Conservation (phyloP, 2,888 invertebrate species). For the Deilephila porcellus region DNA sequence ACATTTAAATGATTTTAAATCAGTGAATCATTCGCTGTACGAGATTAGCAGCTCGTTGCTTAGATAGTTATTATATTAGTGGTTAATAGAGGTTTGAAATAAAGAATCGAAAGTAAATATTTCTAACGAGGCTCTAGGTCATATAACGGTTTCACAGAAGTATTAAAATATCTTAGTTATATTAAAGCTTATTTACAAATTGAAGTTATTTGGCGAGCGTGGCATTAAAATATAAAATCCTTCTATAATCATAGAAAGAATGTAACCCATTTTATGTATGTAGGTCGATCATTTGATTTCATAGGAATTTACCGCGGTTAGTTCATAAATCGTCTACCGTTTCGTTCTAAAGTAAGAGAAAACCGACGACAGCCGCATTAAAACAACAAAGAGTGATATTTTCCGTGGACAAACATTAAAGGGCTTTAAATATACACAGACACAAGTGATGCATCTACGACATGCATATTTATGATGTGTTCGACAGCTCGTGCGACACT, state of each 20-base stretch:
- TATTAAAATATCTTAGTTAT: too few relatives aligned
- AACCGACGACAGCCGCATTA: constrained; percentile 65
- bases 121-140: not conserved
- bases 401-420: constrained; percentile 78
- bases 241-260: not conserved
- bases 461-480: constrained; percentile 82
- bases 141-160: not conserved
- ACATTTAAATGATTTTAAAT: not conserved
- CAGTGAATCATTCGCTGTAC: not conserved
- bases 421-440: constrained; percentile 69
- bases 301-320: not conserved
- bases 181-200: too few relatives aligned
- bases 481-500: constrained; percentile 73
- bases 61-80: not conserved
- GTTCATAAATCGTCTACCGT: not conserved
- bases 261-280: not conserved
- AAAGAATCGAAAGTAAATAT: not conserved
- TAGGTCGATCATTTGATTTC: not conserved
- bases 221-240: too few relatives aligned
- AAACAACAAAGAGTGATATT: constrained; percentile 77
- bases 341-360: not conserved
- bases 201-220: too few relatives aligned
- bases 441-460: constrained; percentile 70
- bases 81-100: not conserved
- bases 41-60: not conserved